Conservation (phyloP, 2,797 vertebrate species). For the Rhinoraja longicauda region DNA sequence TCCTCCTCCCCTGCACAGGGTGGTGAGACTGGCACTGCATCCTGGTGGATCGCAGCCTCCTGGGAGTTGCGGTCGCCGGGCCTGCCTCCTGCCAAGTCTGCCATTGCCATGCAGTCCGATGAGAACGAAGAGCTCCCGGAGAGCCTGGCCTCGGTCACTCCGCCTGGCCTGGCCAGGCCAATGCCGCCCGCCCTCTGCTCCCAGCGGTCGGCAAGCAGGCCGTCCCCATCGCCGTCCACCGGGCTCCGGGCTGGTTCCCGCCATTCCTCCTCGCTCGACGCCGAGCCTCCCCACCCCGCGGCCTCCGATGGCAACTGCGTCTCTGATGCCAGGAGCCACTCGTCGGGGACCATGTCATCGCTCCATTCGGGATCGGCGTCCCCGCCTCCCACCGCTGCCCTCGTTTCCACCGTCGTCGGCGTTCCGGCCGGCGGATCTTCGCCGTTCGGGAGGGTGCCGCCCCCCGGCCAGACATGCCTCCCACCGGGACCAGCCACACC, state of each 20-base stretch:
- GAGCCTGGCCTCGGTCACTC: too few relatives aligned
- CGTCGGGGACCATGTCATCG: background rate
- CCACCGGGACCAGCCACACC: too few relatives aligned
- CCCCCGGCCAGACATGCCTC: background rate
- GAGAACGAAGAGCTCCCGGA: background rate
- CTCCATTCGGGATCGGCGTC: background rate
- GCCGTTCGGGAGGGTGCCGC: background rate
- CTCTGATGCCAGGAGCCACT: background rate
- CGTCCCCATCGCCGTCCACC: background rate
- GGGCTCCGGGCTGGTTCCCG: too few relatives aligned
- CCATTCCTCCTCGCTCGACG: too few relatives aligned
- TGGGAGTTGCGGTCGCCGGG: background rate
- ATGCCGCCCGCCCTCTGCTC: too few relatives aligned
- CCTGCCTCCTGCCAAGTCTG: background rate
- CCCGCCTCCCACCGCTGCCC: background rate
- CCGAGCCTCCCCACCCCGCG: background rate
- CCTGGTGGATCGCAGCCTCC: background rate
- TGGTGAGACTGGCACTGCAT: background rate
- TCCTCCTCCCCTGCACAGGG: background rate
- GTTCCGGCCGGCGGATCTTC: fast-evolving
- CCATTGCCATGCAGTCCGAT: too few relatives aligned
- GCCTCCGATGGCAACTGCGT: fast-evolving
- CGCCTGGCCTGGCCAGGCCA: background rate
- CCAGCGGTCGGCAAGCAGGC: too few relatives aligned
- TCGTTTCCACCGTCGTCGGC: background rate